These are phyloP conservation scores for Scaptodrosophila latifasciaeformis DNA, from an alignment of 2,888 invertebrate species.

Conservation along the genomic window DNA sequence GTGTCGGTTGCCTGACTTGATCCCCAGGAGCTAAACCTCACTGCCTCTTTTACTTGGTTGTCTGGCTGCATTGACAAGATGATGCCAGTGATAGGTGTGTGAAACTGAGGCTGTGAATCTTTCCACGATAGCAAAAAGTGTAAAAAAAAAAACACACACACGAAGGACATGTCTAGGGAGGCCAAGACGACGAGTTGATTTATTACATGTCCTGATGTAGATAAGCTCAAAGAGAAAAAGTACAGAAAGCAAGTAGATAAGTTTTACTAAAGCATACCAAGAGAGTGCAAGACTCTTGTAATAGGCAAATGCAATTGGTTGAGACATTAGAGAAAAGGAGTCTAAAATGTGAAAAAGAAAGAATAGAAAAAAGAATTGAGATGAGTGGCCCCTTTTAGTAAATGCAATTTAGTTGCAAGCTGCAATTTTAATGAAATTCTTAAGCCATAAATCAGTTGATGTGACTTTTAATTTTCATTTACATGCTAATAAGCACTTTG, in stretches of 20 bases:
- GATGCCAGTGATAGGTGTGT: slow-evolving; percentile 36
- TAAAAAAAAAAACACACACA: slow-evolving; percentile 10
- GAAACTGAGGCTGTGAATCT: neutral
- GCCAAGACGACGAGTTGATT: slow-evolving; percentile 50
- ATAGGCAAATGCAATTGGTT: slow-evolving; percentile 55
- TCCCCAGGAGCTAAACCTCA: slow-evolving; percentile 2
- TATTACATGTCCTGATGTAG: slow-evolving; percentile 52
- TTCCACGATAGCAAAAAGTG: neutral
- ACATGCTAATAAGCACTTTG: slow-evolving; percentile 22
- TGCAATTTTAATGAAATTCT: slow-evolving; percentile 55
- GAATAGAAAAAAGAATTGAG: neutral
- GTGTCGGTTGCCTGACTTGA: slow-evolving; percentile 18
- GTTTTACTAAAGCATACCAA: too few relatives aligned
- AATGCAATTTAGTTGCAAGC: slow-evolving; percentile 1
- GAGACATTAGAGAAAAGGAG: too few relatives aligned
- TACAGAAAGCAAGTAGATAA: neutral
- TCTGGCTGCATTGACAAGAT: slow-evolving; percentile 53
- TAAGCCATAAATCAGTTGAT: slow-evolving; percentile 25
- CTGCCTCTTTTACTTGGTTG: neutral
- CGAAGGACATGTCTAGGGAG: slow-evolving; percentile 26
- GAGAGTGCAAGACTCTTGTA: too few relatives aligned
- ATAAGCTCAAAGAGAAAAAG: slow-evolving; percentile 27
- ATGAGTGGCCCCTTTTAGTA: too few relatives aligned
- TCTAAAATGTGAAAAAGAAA: neutral
- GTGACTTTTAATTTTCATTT: slow-evolving; percentile 33